Conservation (phyloP, 2,113 vertebrate species). For the Triplophysa siluroides region DNA sequence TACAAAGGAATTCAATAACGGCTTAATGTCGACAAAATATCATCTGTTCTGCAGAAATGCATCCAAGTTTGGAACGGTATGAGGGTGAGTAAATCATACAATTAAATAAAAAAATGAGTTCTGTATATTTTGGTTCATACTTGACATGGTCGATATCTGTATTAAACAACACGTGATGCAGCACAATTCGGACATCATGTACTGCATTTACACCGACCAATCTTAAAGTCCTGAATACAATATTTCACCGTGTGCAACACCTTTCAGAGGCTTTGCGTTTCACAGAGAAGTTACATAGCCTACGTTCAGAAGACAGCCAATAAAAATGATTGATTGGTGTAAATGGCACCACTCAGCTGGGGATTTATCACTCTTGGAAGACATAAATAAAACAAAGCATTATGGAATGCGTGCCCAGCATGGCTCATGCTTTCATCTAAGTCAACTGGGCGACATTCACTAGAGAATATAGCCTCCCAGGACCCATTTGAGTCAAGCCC, state of each 20-base stretch:
- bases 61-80: too few species aligned
- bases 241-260: slow-evolving; percentile 5
- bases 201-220: too few species aligned
- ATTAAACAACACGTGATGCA: neutral
- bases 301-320: slow-evolving; percentile 47
- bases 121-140: too few species aligned
- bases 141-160: neutral
- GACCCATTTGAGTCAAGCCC: slow-evolving; percentile 2
- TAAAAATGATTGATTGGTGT: slow-evolving; percentile 65
- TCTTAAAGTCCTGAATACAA: neutral
- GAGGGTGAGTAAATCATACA: too few species aligned
- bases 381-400: slow-evolving; percentile 67
- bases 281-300: neutral
- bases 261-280: neutral
- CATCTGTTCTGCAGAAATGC: too few species aligned
- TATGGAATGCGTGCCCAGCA: slow-evolving; percentile 57
- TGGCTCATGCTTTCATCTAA: slow-evolving; percentile 66
- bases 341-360: slow-evolving; percentile 72
- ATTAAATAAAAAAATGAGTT: too few species aligned
- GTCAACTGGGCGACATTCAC: slow-evolving; percentile 53
- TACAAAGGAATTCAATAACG: too few species aligned
- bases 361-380: slow-evolving; percentile 67
- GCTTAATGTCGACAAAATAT: too few species aligned
- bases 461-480: neutral
- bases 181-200: neutral